Conservation (phyloP, 2,797 vertebrate genomes). For the Neopelma chrysocephalum region DNA sequence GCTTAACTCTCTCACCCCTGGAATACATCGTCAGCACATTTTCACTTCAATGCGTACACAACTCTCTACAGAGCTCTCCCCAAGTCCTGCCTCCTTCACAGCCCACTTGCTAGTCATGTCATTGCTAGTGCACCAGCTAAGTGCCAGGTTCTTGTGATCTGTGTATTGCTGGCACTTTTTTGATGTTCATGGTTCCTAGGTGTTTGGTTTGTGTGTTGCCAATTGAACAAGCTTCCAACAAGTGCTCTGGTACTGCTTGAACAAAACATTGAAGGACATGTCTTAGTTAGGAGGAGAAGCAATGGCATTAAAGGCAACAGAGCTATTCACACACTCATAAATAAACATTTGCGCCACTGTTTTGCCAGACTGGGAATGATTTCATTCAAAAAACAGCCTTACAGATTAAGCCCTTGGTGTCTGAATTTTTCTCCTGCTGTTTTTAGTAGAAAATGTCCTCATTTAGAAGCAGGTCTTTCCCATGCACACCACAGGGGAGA, state of each 20-base stretch:
- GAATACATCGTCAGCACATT: neutral
- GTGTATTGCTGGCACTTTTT: neutral
- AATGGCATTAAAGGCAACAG: neutral
- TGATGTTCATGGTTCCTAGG: neutral
- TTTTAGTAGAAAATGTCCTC: conserved; percentile 35
- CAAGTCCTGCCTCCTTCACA: neutral
- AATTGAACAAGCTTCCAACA: neutral
- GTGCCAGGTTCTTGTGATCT: neutral
- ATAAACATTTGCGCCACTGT: neutral
- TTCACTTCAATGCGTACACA: rapidly evolving
- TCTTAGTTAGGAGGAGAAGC: neutral
- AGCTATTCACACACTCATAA: neutral
- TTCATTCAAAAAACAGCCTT: neutral
- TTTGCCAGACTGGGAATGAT: neutral
- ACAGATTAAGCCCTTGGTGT: neutral
- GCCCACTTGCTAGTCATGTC: neutral
- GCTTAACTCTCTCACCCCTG: neutral
- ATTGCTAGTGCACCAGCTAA: neutral
- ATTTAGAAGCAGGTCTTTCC: conserved; percentile 18
- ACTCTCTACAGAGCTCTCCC: neutral
- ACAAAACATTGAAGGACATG: neutral
- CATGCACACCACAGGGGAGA: conserved; percentile 10
- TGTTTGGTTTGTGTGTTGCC: neutral
- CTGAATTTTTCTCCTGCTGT: conserved; percentile 32
- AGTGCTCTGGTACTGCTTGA: neutral